Percentiles rank a stretch among this genome's conserved stretches.
phyloP scores from a whole-genome alignment of 2,888 invertebrate genomes.

The Drepana falcataria region DNA sequence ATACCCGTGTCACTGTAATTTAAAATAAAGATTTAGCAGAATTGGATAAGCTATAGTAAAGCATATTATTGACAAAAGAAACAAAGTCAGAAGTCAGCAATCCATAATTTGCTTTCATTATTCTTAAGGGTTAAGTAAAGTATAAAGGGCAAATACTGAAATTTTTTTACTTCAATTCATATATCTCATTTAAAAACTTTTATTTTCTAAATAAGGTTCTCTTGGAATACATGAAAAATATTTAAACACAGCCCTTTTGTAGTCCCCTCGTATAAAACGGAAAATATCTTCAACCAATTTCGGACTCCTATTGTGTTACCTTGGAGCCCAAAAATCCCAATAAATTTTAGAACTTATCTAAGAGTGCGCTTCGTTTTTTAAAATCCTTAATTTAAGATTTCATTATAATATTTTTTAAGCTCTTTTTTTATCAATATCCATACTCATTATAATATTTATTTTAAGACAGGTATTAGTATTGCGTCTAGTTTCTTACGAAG shows the following conservation, averaged over 20 bases:
- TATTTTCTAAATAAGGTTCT: slow-evolving; percentile 65
- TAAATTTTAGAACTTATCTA: slow-evolving; percentile 51
- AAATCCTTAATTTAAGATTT: neutral
- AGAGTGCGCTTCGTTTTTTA: slow-evolving; percentile 39
- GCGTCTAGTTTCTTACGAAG: too few relatives aligned
- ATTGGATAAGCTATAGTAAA: too few relatives aligned
- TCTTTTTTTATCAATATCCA: too few relatives aligned
- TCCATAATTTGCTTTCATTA: too few relatives aligned
- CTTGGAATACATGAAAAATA: slow-evolving; percentile 65
- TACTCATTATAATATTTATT: too few relatives aligned
- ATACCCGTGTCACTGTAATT: too few relatives aligned
- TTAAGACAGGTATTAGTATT: too few relatives aligned
- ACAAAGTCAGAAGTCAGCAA: too few relatives aligned
- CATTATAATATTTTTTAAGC: too few relatives aligned
- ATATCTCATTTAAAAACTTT: slow-evolving; percentile 47
- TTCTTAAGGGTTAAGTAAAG: too few relatives aligned
- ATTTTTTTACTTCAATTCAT: slow-evolving; percentile 18
- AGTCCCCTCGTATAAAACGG: slow-evolving; percentile 63
- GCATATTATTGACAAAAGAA: too few relatives aligned
- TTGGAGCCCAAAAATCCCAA: slow-evolving; percentile 59
- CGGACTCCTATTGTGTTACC: slow-evolving; percentile 62
- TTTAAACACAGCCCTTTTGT: slow-evolving; percentile 52
- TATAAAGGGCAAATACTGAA: neutral
- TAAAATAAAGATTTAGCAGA: too few relatives aligned
- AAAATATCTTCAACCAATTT: slow-evolving; percentile 64